Evolutionary conservation across 2,888 invertebrate species (phyloP), one percentile per base, ranked within the genome.

Genomic region (Orthosia incerta): DNA sequence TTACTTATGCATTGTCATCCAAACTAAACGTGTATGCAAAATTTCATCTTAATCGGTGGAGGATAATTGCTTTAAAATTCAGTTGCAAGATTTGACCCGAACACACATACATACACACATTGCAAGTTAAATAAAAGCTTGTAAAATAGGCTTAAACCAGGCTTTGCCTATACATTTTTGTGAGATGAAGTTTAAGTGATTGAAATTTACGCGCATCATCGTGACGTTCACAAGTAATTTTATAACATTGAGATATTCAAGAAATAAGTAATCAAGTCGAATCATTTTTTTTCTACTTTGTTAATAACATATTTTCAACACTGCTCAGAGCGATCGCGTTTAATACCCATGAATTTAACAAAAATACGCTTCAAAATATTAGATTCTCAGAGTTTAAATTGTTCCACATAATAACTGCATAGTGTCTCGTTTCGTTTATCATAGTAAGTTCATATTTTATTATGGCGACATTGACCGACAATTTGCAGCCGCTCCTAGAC

Each of bases 281-380:
- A 20, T 53, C 13, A 20, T 1, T n/a, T 20, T n/a, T 60, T 45
- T 20, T 18, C 39, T 57, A 65, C 31, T 48, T 63, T 31, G 4
- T n/a, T n/a, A 50, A 65, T 20, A 75, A 13, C 12, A 39, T n/a
- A 39, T 59, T 4, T 0, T 39, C 15, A 20, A 60, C 15, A 20
- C 15, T 15, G 15, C 4, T 3, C 45, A 45, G 15, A 60, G n/a
- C 20, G 45, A 20, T 45, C 15, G 45, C 23, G 1, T 45, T 9
- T 50, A 46, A 75, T 26, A 20, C 12, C 75, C 50, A 56, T 31
- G 12, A 26, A 75, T 46, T 39, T 46, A 57, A 20, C 15, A 2
- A 46, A 26, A 73, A 57, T 57, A 39, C 15, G 23, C 20, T 72
- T 72, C 18, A 51, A 15, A 51, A 26, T 46, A 46, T 48, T n/a